These are phyloP conservation scores for Rhegmatorhina hoffmannsi DNA, from an alignment of 2,113 vertebrate genomes.

Conservation along the genomic window DNA sequence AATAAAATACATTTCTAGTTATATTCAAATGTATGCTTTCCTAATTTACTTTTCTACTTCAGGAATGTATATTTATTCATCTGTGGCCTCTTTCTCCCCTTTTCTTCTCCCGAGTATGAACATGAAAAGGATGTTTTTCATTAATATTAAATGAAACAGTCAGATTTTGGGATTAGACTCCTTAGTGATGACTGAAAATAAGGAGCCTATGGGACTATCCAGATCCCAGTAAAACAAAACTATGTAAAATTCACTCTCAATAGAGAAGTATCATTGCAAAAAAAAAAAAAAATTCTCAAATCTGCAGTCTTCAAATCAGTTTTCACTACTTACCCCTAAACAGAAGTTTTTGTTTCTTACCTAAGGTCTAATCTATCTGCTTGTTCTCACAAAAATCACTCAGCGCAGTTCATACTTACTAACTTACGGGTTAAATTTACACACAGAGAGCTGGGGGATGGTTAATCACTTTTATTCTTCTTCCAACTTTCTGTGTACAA, in stretches of 20 bases:
- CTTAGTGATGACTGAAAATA: background rate
- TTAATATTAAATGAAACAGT: background rate
- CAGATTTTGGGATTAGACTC: background rate
- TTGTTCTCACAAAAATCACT: background rate
- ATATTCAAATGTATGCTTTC: background rate
- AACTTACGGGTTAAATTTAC: background rate
- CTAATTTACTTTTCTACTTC: background rate
- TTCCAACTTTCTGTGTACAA: background rate
- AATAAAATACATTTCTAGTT: background rate
- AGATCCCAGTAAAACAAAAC: background rate
- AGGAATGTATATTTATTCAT: background rate
- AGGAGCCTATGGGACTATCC: background rate
- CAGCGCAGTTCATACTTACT: background rate
- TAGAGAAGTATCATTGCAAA: background rate
- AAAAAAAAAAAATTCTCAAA: background rate
- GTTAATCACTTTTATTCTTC: background rate
- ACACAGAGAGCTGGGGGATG: background rate
- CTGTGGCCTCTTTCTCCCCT: background rate
- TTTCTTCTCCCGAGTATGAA: background rate
- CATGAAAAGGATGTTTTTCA: background rate
- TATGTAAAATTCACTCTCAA: background rate
- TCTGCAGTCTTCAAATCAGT: background rate
- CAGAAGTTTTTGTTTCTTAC: background rate
- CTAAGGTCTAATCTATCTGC: background rate
- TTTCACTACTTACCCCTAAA: background rate